phyloP scores from a whole-genome alignment of 1,140 invertebrate genomes.

The Dufourea novaeangliae region DNA sequence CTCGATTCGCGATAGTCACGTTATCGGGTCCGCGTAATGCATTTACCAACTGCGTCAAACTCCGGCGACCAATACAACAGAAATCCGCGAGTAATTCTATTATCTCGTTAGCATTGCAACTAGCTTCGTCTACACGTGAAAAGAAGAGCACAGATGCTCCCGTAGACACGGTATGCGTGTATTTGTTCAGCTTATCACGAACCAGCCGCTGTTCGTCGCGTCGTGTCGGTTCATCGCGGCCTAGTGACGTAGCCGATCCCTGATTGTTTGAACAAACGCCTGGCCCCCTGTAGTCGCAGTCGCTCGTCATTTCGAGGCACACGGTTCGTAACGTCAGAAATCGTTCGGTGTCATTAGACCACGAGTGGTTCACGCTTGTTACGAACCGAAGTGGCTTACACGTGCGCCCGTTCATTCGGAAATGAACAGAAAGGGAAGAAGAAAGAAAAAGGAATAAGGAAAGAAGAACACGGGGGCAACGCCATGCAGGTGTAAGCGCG shows the following conservation, averaged over 20 bases:
- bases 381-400: conserved; percentile 11
- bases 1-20: not conserved
- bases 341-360: conserved; percentile 39
- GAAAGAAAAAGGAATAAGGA: not conserved
- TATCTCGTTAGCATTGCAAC: not conserved
- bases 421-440: conserved; percentile 36
- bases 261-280: not conserved
- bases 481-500: conserved; percentile 33
- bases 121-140: no score
- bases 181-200: not conserved
- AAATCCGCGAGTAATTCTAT: conserved; percentile 1
- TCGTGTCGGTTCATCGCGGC: not conserved
- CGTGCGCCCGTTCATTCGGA: conserved; percentile 42
- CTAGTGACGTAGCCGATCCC: not conserved
- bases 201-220: not conserved
- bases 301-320: conserved; percentile 3
- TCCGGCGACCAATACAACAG: not conserved
- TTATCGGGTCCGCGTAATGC: not conserved
- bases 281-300: not conserved
- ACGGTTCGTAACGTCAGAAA: not conserved
- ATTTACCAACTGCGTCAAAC: conserved; percentile 1
- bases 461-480: not conserved
- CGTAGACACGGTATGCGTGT: no score
- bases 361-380: conserved; percentile 47
- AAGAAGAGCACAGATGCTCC: no score